Percentiles rank a stretch among this genome's conserved stretches.
These are phyloP conservation scores for Phrynosoma platyrhinos DNA, from an alignment of 2,113 vertebrate species.

Conservation along the genomic window DNA sequence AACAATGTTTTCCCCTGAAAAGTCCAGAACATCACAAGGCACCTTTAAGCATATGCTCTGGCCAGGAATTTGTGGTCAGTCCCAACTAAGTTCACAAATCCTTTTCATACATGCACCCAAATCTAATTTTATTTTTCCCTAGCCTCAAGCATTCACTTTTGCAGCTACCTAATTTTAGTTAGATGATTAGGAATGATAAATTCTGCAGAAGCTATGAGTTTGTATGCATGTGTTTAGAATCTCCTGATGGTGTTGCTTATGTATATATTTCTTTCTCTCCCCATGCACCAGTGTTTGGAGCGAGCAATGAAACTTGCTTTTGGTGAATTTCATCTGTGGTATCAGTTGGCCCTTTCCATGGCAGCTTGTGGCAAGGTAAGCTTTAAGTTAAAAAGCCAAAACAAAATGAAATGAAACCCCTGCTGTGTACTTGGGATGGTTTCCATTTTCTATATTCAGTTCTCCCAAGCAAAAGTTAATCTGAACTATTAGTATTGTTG, in stretches of 20 bases:
- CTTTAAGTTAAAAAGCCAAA: conserved; percentile 21
- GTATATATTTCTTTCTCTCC: too few relatives aligned
- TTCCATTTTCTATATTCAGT: background rate
- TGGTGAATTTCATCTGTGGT: conserved; percentile 98
- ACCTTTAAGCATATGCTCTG: background rate
- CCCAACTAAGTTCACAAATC: background rate
- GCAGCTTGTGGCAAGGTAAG: conserved; percentile 96
- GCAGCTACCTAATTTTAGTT: too few relatives aligned
- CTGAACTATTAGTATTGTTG: background rate
- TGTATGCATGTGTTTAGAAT: too few relatives aligned
- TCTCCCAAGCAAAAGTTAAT: background rate
- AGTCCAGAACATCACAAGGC: background rate
- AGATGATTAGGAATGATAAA: background rate
- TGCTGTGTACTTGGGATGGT: background rate
- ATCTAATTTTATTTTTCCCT: background rate
- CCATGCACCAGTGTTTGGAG: conserved; percentile 88
- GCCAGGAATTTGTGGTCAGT: background rate
- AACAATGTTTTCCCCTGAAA: too few relatives aligned
- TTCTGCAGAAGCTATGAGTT: background rate
- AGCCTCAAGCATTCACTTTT: background rate
- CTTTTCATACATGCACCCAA: background rate
- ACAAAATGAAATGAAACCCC: background rate
- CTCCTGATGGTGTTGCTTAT: background rate
- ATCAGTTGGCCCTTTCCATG: conserved; percentile 96
- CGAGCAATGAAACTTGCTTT: conserved; percentile 97